A percentile compares a stretch with the other conserved stretches of the same genome.
Evolutionary conservation across 2,113 vertebrate species (phyloP).

Genomic region (Rhinolophus sinicus): DNA sequence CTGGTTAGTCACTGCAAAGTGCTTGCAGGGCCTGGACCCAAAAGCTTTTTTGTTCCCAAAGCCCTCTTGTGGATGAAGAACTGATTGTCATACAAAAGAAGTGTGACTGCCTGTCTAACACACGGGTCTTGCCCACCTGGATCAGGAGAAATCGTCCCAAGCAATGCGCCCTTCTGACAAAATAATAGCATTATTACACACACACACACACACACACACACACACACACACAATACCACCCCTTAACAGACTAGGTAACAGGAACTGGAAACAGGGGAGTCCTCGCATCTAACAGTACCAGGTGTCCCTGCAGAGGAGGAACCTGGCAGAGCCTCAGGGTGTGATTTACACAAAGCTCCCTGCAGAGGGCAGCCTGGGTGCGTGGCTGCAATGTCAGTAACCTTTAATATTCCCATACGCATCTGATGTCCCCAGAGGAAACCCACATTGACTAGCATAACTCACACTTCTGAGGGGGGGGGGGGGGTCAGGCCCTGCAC

Average conservation of each 20-base stretch:
- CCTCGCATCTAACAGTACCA: fast-evolving
- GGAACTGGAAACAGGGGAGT: background rate
- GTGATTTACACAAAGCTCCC: constrained; percentile 15
- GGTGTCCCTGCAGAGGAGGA: background rate
- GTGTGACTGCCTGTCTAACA: background rate
- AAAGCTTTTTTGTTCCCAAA: background rate
- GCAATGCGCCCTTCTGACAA: background rate
- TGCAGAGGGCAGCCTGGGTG: constrained; percentile 51
- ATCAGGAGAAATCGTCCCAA: background rate
- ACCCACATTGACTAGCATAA: background rate
- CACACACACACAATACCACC: background rate
- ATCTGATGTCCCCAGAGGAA: background rate
- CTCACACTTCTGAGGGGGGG: background rate
- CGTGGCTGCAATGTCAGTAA: background rate
- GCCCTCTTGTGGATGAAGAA: background rate
- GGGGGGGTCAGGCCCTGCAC: background rate
- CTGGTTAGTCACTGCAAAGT: background rate
- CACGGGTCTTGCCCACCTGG: background rate
- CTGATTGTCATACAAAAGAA: background rate
- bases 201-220: no score
- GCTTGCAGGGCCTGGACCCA: background rate
- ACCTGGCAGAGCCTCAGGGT: background rate
- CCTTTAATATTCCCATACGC: background rate
- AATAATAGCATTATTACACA: background rate
- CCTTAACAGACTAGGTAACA: background rate